Evolutionary conservation across 1,140 invertebrate species (phyloP).

Genomic region (honey bee (Apis mellifera)): Amel_HAv3.1 CM009931.2:17906001-17906500

Average conservation of each 20-base stretch:
- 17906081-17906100: slow-evolving; percentile 26
- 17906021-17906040: slow-evolving; percentile 63
- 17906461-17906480: neutral
- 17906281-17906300: neutral
- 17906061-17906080: neutral
- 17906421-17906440: too few species aligned
- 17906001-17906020: slow-evolving; percentile 69
- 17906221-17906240: neutral
- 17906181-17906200: slow-evolving; percentile 23
- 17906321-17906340: too few species aligned
- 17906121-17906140: slow-evolving; percentile 54
- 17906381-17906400: neutral
- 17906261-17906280: neutral
- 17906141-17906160: slow-evolving; percentile 40
- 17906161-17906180: slow-evolving; percentile 45
- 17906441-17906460: neutral
- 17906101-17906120: slow-evolving; percentile 58
- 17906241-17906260: neutral
- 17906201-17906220: neutral
- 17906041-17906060: neutral
- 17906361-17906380: neutral
- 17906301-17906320: too few species aligned
- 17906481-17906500: slow-evolving; percentile 32
- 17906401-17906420: neutral
- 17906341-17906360: too few species aligned